Evolutionary conservation across 2,888 invertebrate genomes (phyloP), one percentile per base, ranked within the genome.

Genomic region (Eilema griseolum): DNA sequence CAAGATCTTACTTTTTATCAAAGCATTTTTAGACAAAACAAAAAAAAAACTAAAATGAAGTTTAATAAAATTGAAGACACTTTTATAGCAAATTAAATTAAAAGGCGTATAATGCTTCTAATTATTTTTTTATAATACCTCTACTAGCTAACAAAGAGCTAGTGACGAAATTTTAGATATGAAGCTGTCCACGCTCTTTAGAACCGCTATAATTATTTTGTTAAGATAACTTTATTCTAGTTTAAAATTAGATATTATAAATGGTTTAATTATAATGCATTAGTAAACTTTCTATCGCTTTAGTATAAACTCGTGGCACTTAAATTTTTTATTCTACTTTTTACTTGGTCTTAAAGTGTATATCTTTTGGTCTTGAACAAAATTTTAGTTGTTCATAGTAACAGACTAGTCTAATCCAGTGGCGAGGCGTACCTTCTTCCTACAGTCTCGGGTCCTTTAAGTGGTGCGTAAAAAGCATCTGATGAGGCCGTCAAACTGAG

Each of bases 181-280:
- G 52, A 52, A 52, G 20, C 41, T 2, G 14, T 37, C 37, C 14
- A 41, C n/a, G 52, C n/a, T 52, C n/a, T 52, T 52, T 52, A n/a
- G 8, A 10, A n/a, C n/a, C n/a, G 52, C 52, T 3, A 5, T 52
- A 52, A n/a, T 52, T 52, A 52, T 52, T 52, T 52, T 10, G n/a
- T n/a, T 20, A 52, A 52, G 52, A 52, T 52, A 52, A 52, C 52
- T 52, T 52, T 46, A 46, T 46, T 46, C 46, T 46, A 46, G n/a
- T 52, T 52, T n/a, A 2, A 52, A 20, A 20, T 14, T 20, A 46
- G 46, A 3, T 52, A 52, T n/a, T 52, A 52, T 10, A 16, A 52
- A 52, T n/a, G n/a, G 20, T 52, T 52, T 52, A 52, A 52, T 52
- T 52, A 52, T n/a, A 52, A 10, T 52, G 52, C n/a, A 46, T n/a